Evolutionary conservation across 1,140 invertebrate species (phyloP).

Genomic region (Dysdera silvatica): DNA sequence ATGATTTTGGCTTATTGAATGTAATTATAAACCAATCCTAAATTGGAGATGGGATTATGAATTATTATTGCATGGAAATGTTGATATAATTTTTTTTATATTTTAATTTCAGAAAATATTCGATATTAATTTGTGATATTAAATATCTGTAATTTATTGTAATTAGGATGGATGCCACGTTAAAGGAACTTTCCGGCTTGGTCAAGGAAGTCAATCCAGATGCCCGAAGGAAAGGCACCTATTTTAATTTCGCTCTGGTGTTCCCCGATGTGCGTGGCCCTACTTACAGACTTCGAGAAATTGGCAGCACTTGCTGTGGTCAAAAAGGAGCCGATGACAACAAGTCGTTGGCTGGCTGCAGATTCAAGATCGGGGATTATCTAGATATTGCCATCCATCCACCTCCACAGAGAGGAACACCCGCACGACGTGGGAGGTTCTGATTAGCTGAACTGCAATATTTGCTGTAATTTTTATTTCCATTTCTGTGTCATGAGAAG

Average conservation of each 20-base stretch:
- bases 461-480: too few relatives aligned
- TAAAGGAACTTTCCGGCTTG: constrained; percentile 86
- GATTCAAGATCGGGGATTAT: constrained; percentile 91
- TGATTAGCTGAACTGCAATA: too few relatives aligned
- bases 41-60: too few relatives aligned
- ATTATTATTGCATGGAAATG: too few relatives aligned
- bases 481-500: too few relatives aligned
- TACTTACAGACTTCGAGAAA: constrained; percentile 81
- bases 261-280: constrained; percentile 74
- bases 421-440: not conserved
- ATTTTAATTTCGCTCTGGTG: constrained; percentile 94
- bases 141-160: too few relatives aligned
- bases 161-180: constrained; percentile 88
- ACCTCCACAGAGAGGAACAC: constrained; percentile 6
- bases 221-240: constrained; percentile 87
- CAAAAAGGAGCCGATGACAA: constrained; percentile 82
- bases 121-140: too few relatives aligned
- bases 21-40: too few relatives aligned
- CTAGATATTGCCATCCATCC: constrained; percentile 91
- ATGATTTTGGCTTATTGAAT: too few relatives aligned
- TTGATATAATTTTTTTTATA: too few relatives aligned
- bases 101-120: too few relatives aligned
- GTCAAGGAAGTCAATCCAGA: constrained; percentile 98
- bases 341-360: constrained; percentile 73
- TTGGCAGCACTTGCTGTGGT: constrained; percentile 82